Evolutionary conservation across 2,113 vertebrate genomes (phyloP).

Genomic region (Fregetta grallaria): DNA sequence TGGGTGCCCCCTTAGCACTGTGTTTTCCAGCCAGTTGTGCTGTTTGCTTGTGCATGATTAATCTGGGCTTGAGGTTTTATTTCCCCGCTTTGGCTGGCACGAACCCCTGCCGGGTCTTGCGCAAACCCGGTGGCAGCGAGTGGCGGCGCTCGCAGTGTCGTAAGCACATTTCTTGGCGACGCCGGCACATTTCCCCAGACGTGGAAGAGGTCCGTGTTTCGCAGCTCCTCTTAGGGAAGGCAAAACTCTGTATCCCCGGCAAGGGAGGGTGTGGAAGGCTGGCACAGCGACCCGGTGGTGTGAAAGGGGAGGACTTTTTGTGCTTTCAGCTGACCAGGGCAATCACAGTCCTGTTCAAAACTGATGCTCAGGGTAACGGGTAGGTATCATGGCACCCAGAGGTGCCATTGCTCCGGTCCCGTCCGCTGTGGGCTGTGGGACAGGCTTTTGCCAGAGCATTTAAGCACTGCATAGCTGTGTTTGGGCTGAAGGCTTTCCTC

Average conservation of each 20-base stretch:
- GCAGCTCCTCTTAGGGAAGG: neutral
- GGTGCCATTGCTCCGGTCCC: rapidly evolving
- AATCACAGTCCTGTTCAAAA: rapidly evolving
- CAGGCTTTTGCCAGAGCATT: rapidly evolving
- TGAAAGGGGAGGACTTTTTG: neutral
- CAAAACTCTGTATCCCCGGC: rapidly evolving
- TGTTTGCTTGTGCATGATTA: neutral
- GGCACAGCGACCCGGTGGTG: rapidly evolving
- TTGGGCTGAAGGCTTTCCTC: neutral
- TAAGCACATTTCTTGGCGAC: rapidly evolving
- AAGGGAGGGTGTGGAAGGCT: neutral
- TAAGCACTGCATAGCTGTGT: rapidly evolving
- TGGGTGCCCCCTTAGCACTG: rapidly evolving
- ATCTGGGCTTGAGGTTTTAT: rapidly evolving
- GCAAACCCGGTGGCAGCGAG: rapidly evolving
- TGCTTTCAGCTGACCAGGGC: neutral
- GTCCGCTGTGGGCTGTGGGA: rapidly evolving
- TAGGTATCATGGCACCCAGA: too few species aligned
- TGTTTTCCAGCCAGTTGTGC: neutral
- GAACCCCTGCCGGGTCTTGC: rapidly evolving
- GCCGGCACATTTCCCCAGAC: rapidly evolving
- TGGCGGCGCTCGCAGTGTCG: rapidly evolving
- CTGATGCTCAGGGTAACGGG: rapidly evolving
- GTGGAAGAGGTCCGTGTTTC: rapidly evolving
- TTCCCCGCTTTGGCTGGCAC: neutral